Evolutionary conservation across 2,113 vertebrate genomes (phyloP).

Genomic region (Ageneiosus marmoratus): DNA sequence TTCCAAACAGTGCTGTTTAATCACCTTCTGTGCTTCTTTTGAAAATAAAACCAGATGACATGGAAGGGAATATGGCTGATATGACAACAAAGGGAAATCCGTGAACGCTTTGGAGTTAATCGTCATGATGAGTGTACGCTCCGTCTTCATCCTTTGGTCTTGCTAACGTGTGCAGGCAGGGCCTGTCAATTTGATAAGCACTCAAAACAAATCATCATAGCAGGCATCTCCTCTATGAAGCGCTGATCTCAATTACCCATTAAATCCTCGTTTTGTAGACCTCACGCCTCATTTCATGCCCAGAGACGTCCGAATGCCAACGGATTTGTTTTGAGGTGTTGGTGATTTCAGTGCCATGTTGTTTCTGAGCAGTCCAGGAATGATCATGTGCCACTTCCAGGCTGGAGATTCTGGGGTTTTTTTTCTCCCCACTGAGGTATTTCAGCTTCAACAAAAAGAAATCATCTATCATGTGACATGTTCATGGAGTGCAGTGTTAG

Average conservation of each 20-base stretch:
- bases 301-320: conserved; percentile 5
- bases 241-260: conserved; percentile 24
- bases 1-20: neutral
- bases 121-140: neutral
- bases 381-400: conserved; percentile 8
- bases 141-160: conserved; percentile 20
- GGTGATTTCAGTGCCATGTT: neutral
- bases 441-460: neutral
- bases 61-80: neutral
- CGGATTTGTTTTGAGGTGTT: conserved; percentile 13
- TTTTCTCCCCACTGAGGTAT: neutral
- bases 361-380: conserved; percentile 3
- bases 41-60: neutral
- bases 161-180: neutral
- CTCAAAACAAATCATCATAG: conserved; percentile 25
- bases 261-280: conserved; percentile 25
- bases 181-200: conserved; percentile 30
- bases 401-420: neutral
- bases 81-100: neutral
- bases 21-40: neutral
- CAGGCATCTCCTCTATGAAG: conserved; percentile 12
- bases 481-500: neutral
- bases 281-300: conserved; percentile 3
- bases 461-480: neutral
- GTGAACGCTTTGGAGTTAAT: neutral